These are phyloP conservation scores for Agrotis segetum DNA, from an alignment of 2,888 invertebrate species.

Conservation along the genomic window DNA sequence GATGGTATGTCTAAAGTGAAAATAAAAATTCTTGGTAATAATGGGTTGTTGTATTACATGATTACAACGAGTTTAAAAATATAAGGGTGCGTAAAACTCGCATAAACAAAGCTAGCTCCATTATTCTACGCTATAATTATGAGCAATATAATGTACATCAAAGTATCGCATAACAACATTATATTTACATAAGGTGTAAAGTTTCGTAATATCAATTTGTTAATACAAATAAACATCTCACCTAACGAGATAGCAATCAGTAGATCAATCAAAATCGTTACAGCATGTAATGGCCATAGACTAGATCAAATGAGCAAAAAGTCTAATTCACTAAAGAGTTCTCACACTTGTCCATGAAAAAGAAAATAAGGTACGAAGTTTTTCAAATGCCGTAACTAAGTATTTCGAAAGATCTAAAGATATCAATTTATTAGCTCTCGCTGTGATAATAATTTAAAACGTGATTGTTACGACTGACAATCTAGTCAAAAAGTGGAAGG, in stretches of 20 bases:
- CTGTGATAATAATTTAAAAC: conserved; percentile 1
- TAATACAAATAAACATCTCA: conserved; percentile 31
- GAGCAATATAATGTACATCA: conserved; percentile 20
- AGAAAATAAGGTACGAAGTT: conserved; percentile 3
- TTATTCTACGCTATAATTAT: conserved; percentile 22
- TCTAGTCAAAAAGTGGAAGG: not conserved
- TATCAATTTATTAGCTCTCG: not conserved
- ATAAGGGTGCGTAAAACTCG: conserved; percentile 12
- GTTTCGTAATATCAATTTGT: conserved; percentile 29
- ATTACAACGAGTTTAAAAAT: conserved; percentile 8
- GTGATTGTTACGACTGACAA: not conserved
- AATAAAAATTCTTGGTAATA: conserved; percentile 16
- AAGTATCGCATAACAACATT: conserved; percentile 1
- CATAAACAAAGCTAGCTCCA: conserved; percentile 6
- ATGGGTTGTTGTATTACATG: not conserved
- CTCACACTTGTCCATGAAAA: conserved; percentile 18
- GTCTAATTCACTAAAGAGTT: conserved; percentile 7
- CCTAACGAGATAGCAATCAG: conserved; percentile 18
- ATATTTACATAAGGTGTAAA: conserved; percentile 40
- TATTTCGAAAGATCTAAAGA: not conserved
- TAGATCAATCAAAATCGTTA: conserved; percentile 26
- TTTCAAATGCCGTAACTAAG: not conserved
- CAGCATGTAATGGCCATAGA: conserved; percentile 15
- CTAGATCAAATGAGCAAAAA: conserved; percentile 31
- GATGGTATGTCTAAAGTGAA: not conserved